Percentiles rank a stretch among this genome's conserved stretches.
Conservation (phyloP, 2,888 invertebrate species). For the Aphodius granarius region DNA sequence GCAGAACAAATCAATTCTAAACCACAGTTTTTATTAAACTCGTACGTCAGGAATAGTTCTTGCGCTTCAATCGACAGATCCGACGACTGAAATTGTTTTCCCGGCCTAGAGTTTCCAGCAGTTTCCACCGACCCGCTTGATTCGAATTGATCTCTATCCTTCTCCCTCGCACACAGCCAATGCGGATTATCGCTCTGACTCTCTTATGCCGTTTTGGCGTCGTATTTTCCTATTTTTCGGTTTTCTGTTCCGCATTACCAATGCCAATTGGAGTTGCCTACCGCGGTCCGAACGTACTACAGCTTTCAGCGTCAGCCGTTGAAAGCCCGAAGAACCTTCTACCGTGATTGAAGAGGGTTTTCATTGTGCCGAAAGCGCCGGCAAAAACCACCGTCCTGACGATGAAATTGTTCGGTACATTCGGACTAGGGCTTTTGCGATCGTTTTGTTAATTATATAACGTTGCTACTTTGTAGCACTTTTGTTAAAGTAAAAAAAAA, state of each 20-base stretch:
- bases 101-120: background rate
- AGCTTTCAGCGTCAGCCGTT: background rate
- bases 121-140: background rate
- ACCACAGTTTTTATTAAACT: background rate
- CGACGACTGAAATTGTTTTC: background rate
- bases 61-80: background rate
- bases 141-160: background rate
- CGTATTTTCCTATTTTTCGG: background rate
- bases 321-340: background rate
- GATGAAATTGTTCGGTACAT: background rate
- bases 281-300: background rate
- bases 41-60: background rate
- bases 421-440: background rate
- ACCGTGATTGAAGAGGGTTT: background rate
- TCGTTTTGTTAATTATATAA: background rate
- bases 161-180: background rate
- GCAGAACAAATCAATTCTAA: background rate
- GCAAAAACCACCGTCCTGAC: background rate
- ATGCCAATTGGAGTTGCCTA: conserved; percentile 4
- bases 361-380: background rate
- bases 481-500: no score
- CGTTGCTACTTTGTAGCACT: background rate
- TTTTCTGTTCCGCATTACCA: background rate
- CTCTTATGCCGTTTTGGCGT: background rate
- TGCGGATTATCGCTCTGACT: background rate